Base-by-base conservation (phyloP, 2,888 invertebrate species). In the Gari tellinella region DNA sequence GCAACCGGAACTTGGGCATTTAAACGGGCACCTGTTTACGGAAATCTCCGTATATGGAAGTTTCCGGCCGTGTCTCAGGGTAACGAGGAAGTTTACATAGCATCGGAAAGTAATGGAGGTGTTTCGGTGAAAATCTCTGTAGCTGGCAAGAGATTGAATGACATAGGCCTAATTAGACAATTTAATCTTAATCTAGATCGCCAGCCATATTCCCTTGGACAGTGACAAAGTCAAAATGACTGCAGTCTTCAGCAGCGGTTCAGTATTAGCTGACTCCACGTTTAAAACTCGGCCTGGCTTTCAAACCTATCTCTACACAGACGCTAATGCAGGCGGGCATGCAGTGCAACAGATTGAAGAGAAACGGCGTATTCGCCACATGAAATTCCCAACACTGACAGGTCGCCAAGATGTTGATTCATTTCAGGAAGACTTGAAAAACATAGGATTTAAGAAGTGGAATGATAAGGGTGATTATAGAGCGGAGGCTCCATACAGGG, bases 381-480 rank as follows among this genome's bases (percentile, higher is more conserved):
- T 86, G 88, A 90, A 90, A 76, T 89, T 89, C 52, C 90, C 90
- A 1, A 68, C 86, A 8, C 58, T 90, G 15, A 68, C 61, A 26
- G 90, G 90, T 8, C 77, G 84, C 37, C 80, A 76, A 48, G 89
- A 89, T 76, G 84, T 87, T 15, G 87, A 88, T 53, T 90, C 90
- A 3, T 88, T 90, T 63, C 84, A 86, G 46, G 79, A 81, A 56
- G 78, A 83, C 15, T 52, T 80, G 25, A 68, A 75, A 26, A 69
- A 80, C 40, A 69, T 68, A 46, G 83, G 72, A 5, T 88, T 78
- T 61, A 87, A 85, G 57, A 80, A 75, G 57, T 90, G 86, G 86
- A 88, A 91, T 62, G 90, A 90, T 70, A 85, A 85, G 17, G 91
- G 90, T 0, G 89, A 90, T 48, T 77, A 82, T 45, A 52, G 88